These are phyloP conservation scores for Petrophora chlorosata DNA, from an alignment of 2,888 invertebrate species.

Conservation along the genomic window DNA sequence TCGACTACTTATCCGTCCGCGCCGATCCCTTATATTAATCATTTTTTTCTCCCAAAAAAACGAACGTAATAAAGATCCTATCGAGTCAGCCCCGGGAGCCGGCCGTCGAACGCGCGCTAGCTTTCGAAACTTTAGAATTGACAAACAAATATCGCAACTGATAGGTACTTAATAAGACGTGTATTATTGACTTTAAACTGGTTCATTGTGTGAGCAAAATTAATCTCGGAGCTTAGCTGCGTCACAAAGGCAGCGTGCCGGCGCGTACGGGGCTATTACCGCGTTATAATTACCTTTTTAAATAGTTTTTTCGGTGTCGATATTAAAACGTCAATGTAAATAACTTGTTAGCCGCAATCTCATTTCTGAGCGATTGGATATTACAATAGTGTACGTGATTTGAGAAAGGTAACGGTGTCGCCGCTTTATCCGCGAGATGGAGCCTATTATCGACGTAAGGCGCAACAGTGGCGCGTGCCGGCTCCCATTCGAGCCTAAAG, in stretches of 20 bases:
- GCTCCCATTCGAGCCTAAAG: slow-evolving; percentile 43
- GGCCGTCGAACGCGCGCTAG: slow-evolving; percentile 42
- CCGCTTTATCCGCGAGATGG: slow-evolving; percentile 80
- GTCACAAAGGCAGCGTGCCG: slow-evolving; percentile 76
- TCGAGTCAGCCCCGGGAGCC: slow-evolving; percentile 62
- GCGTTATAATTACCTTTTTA: slow-evolving; percentile 82
- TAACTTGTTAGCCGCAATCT: slow-evolving; percentile 85
- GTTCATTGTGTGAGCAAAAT: slow-evolving; percentile 79
- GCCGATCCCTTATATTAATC: slow-evolving; percentile 78
- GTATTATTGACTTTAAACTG: slow-evolving; percentile 75
- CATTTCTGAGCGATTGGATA: slow-evolving; percentile 83
- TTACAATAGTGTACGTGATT: slow-evolving; percentile 84
- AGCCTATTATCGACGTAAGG: slow-evolving; percentile 62
- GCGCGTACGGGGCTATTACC: slow-evolving; percentile 78
- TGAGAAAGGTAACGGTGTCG: slow-evolving; percentile 83
- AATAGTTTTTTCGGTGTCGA: slow-evolving; percentile 80
- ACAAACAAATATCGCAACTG: slow-evolving; percentile 76
- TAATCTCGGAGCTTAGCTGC: slow-evolving; percentile 80
- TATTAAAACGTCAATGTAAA: slow-evolving; percentile 85
- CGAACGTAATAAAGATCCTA: slow-evolving; percentile 72
- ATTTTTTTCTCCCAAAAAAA: slow-evolving; percentile 71
- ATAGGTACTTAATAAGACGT: slow-evolving; percentile 73
- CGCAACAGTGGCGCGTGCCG: slow-evolving; percentile 63
- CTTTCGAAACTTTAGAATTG: slow-evolving; percentile 74
- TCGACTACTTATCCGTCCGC: slow-evolving; percentile 80